phyloP scores from a whole-genome alignment of 1,140 invertebrate species.

The Leptinotarsa defecta region DNA sequence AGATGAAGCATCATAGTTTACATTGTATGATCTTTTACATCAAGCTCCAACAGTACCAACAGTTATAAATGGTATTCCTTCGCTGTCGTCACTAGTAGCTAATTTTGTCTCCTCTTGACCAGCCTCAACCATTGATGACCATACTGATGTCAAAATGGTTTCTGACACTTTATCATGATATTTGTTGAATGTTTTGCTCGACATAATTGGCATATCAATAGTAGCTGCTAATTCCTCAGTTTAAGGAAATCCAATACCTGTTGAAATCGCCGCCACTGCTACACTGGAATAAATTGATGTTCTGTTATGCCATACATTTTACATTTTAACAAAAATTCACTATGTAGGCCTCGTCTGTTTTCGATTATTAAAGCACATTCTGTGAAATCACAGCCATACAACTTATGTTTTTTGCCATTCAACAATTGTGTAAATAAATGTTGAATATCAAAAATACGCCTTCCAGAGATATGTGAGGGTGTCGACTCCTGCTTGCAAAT shows the following conservation, averaged over 20 bases:
- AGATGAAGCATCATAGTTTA: slow-evolving; percentile 50
- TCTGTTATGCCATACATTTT: background rate
- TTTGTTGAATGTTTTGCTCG: background rate
- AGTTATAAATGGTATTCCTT: slow-evolving; percentile 9
- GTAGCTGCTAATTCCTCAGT: background rate
- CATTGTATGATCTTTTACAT: slow-evolving; percentile 21
- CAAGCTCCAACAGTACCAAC: slow-evolving; percentile 18
- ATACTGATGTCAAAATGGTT: background rate
- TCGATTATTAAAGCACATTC: background rate
- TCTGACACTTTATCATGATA: background rate
- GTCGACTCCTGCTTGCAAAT: no score
- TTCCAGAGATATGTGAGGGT: background rate
- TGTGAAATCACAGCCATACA: background rate
- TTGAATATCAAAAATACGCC: background rate
- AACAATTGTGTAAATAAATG: background rate
- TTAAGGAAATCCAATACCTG: slow-evolving; percentile 13
- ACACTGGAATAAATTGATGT: slow-evolving; percentile 15
- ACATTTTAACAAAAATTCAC: background rate
- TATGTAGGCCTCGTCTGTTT: background rate
- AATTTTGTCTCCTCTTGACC: slow-evolving; percentile 43
- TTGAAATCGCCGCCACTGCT: slow-evolving; percentile 4
- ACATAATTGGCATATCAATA: slow-evolving; percentile 25
- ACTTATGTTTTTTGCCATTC: background rate
- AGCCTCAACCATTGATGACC: slow-evolving; percentile 43
- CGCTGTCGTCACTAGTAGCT: slow-evolving; percentile 45